Evolutionary conservation across 2,888 invertebrate species (phyloP).

Genomic region (Carterocephalus palaemon): DNA sequence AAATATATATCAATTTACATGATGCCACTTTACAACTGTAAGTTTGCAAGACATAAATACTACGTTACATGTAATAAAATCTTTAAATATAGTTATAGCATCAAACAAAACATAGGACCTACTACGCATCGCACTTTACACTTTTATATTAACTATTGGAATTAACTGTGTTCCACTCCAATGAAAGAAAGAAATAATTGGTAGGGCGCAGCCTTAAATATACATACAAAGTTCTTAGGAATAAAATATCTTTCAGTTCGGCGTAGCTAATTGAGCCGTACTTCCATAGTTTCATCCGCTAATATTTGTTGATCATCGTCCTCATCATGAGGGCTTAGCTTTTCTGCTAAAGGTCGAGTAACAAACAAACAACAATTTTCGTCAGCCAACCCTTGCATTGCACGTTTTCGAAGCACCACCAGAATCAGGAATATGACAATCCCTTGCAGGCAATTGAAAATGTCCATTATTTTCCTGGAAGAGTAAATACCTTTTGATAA

Average conservation of each 20-base stretch:
- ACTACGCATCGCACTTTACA: too few species aligned
- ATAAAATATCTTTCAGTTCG: too few species aligned
- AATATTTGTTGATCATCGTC: conserved; percentile 60
- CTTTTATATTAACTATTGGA: too few species aligned
- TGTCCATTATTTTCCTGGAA: conserved; percentile 81
- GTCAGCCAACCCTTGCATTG: conserved; percentile 71
- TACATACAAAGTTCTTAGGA: background rate
- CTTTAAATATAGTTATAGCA: too few species aligned
- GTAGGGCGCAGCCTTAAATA: conserved; percentile 4
- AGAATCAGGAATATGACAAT: conserved; percentile 80
- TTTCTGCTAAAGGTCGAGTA: conserved; percentile 55
- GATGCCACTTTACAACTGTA: too few species aligned
- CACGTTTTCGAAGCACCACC: conserved; percentile 77
- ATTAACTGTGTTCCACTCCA: too few species aligned
- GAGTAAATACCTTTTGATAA: conserved; percentile 1
- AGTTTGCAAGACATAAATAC: too few species aligned
- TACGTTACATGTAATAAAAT: too few species aligned
- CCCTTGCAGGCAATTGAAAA: conserved; percentile 82
- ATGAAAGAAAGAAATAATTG: too few species aligned
- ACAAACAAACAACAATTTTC: conserved; percentile 54
- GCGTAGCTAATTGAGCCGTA: conserved; percentile 64
- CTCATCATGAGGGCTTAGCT: conserved; percentile 65
- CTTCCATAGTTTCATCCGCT: conserved; percentile 67
- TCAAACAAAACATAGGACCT: too few species aligned
- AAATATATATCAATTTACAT: too few species aligned